Base-by-base conservation (phyloP, 2,888 invertebrate species). In the Pseudococcus viburni region DNA sequence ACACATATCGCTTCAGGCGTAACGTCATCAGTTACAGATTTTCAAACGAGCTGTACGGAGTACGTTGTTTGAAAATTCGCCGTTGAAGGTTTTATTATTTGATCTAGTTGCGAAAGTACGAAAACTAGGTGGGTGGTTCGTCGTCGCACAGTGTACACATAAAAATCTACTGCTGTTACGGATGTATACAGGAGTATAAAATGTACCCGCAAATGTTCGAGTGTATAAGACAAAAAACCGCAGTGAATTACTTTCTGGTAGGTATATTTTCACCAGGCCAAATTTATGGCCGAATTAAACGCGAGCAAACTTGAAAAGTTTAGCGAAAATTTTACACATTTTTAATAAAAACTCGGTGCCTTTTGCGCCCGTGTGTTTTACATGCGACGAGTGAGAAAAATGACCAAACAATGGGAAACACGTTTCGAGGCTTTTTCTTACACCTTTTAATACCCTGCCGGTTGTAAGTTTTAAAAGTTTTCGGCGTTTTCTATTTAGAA, bases 191-290 rank as follows among this genome's bases (percentile, higher is more conserved):
- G 8, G 55, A 17, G 55, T 17, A 51, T 51, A 55, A 55, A 55
- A 55, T n/a, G 55, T 55, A n/a, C 55, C 55, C 55, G n/a, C 55
- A 55, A 55, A 55, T 55, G 55, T 55, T 55, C n/a, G 55, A 55
- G 55, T 55, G n/a, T 55, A 55, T 12, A 55, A 55, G 55, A 55
- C 55, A 55, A 55, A 55, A 33, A 55, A 55, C 55, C 55, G 55
- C 55, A 55, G 17, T n/a, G 55, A 15, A 55, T 55, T 55, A 55
- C 55, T n/a, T 55, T 55, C 55, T 55, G 55, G n/a, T 51, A 15
- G 26, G 26, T n/a, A 55, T 55, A n/a, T 55, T 55, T 55, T 55
- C 55, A n/a, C n/a, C 3, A 6, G 8, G n/a, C 15, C 5, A 55
- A 55, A 55, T 55, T 55, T 55, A 55, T 55, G 55, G 15, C 55